Percentiles rank a stretch among this genome's conserved stretches.
phyloP scores from a whole-genome alignment of 1,140 invertebrate genomes.

The Cardiocondyla obscurior region DNA sequence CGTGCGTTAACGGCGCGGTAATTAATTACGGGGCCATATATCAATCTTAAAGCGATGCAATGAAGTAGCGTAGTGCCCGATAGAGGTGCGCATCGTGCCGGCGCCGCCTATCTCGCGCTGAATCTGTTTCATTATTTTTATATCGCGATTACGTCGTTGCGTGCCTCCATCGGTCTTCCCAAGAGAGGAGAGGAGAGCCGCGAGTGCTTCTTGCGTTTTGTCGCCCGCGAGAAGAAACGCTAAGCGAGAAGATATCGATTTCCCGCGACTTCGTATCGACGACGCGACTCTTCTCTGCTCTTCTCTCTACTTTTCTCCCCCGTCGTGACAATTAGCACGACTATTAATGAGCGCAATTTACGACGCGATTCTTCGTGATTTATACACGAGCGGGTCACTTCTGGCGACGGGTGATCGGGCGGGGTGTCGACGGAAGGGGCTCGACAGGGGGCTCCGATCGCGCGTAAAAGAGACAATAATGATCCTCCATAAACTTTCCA shows the following conservation, averaged over 20 bases:
- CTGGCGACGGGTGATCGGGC: conserved; percentile 39
- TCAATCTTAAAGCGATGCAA: conserved; percentile 68
- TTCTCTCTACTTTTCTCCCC: too few species aligned
- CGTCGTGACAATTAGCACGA: conserved; percentile 58
- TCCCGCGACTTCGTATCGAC: conserved; percentile 20
- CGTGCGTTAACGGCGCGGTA: conserved; percentile 55
- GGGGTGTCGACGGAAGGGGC: conserved; percentile 54
- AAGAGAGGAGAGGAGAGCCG: conserved; percentile 13
- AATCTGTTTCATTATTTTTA: conserved; percentile 70
- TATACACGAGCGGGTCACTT: conserved; percentile 37
- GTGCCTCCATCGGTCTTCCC: conserved; percentile 54
- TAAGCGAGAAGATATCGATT: not conserved
- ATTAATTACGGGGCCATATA: conserved; percentile 68
- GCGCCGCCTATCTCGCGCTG: conserved; percentile 54
- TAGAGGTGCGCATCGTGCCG: conserved; percentile 63
- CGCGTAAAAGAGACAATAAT: conserved; percentile 44
- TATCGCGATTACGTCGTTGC: conserved; percentile 69
- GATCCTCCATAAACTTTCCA: conserved; percentile 9
- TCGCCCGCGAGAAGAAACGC: not conserved
- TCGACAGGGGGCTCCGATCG: conserved; percentile 42
- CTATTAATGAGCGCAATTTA: conserved; percentile 64
- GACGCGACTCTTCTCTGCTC: not conserved
- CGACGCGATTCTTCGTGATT: conserved; percentile 54
- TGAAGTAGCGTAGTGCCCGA: conserved; percentile 54
- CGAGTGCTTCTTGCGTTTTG: conserved; percentile 32